Conservation (phyloP, 2,113 vertebrate species). For the Daubentonia madagascariensis region DNA sequence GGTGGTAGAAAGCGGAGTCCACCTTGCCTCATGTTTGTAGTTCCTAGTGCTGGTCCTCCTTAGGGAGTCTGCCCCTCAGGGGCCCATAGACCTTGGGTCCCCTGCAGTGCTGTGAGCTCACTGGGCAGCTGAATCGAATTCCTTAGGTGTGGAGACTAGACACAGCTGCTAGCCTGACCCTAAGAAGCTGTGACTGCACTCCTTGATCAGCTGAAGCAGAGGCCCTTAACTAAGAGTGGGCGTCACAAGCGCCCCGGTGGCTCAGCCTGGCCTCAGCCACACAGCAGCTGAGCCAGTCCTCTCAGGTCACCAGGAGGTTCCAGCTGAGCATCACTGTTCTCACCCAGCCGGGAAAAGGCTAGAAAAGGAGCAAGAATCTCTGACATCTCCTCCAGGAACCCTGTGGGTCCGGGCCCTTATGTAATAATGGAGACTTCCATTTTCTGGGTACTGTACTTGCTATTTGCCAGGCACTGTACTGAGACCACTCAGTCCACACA, state of each 20-base stretch:
- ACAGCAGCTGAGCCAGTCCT: background rate
- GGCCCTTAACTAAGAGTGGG: background rate
- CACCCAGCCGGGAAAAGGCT: background rate
- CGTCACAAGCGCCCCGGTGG: fast-evolving
- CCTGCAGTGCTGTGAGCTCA: background rate
- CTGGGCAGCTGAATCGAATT: background rate
- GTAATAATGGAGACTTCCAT: background rate
- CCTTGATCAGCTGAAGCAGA: background rate
- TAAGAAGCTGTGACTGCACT: background rate
- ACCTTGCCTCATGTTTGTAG: fast-evolving
- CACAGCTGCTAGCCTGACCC: background rate
- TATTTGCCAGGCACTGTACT: background rate
- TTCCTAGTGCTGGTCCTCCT: fast-evolving
- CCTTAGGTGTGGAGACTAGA: background rate
- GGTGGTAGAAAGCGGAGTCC: background rate
- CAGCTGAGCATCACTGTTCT: background rate
- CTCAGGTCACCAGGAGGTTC: background rate
- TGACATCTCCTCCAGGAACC: background rate
- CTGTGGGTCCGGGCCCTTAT: background rate
- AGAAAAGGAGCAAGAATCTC: background rate
- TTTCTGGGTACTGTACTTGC: background rate
- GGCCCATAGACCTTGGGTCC: background rate
- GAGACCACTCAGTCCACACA: background rate
- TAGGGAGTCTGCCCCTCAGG: background rate
- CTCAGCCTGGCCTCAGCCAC: background rate